Conservation (phyloP, 2,888 invertebrate species). For the Folsomia manolachei region DNA sequence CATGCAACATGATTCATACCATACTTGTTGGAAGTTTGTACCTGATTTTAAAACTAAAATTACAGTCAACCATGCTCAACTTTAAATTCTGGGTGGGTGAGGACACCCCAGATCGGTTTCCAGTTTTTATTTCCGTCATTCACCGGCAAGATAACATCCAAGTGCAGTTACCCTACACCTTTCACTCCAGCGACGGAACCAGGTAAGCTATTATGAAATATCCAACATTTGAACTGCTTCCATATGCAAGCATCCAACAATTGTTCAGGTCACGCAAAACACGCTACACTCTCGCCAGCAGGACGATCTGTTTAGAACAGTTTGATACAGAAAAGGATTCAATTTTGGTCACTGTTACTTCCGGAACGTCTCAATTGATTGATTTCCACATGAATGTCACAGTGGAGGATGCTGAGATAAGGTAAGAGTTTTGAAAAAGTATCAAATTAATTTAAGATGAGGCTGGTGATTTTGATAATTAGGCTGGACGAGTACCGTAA, state of each 20-base stretch:
- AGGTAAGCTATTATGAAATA: not conserved
- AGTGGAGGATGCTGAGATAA: not conserved
- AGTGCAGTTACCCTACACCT: not conserved
- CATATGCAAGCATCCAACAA: too few relatives aligned
- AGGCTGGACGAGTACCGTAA: not conserved
- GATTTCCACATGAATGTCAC: not conserved
- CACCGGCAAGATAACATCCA: not conserved
- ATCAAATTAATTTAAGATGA: too few relatives aligned
- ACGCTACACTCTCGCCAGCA: not conserved
- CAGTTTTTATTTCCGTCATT: slow-evolving; percentile 5
- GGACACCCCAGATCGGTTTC: not conserved
- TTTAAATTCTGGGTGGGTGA: not conserved
- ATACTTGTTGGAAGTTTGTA: not conserved
- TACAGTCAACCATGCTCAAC: not conserved
- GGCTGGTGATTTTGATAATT: not conserved
- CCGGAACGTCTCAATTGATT: not conserved
- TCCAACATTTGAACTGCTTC: not conserved
- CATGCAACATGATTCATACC: not conserved
- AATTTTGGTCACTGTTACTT: not conserved
- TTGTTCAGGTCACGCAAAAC: not conserved
- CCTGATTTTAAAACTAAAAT: not conserved
- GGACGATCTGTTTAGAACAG: not conserved
- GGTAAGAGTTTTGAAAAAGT: not conserved
- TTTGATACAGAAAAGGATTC: not conserved
- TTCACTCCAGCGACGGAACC: not conserved